A percentile compares a stretch with the other conserved stretches of the same genome.
Conservation (phyloP, 2,113 vertebrate genomes). For the Zosterops japonicus region DNA sequence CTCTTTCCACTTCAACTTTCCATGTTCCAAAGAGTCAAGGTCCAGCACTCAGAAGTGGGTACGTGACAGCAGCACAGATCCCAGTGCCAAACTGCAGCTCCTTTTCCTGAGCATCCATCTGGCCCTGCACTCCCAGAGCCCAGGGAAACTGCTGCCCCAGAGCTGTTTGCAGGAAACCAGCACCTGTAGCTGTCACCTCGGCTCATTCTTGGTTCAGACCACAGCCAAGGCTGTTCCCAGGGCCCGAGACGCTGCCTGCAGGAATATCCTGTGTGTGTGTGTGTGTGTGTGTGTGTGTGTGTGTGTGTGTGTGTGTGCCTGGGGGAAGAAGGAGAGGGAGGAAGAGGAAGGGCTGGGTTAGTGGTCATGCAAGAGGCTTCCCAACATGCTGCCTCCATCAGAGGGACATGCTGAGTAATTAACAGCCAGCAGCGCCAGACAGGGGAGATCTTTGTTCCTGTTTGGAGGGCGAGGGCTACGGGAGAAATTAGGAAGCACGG, state of each 20-base stretch:
- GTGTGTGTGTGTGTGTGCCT: neutral
- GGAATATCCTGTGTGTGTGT: neutral
- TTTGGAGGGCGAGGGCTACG: neutral
- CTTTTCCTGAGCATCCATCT: neutral
- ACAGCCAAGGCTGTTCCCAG: neutral
- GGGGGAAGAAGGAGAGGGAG: constrained; percentile 24
- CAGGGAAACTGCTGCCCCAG: neutral
- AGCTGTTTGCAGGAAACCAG: neutral
- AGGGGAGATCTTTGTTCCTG: constrained; percentile 25
- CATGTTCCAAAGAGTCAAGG: neutral
- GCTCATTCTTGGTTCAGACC: neutral
- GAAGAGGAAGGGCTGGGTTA: constrained; percentile 50
- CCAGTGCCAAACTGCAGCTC: neutral
- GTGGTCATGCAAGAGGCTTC: constrained; percentile 8
- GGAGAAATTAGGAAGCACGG: neutral
- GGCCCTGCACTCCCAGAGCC: neutral
- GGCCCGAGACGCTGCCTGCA: neutral
- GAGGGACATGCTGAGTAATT: neutral
- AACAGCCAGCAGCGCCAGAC: neutral
- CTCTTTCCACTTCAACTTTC: neutral
- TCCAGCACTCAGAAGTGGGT: neutral
- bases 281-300: neutral
- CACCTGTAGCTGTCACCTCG: neutral
- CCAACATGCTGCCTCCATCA: neutral
- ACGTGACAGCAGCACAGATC: neutral